Evolutionary conservation across 2,113 vertebrate genomes (phyloP).

Genomic region (Gobius niger): DNA sequence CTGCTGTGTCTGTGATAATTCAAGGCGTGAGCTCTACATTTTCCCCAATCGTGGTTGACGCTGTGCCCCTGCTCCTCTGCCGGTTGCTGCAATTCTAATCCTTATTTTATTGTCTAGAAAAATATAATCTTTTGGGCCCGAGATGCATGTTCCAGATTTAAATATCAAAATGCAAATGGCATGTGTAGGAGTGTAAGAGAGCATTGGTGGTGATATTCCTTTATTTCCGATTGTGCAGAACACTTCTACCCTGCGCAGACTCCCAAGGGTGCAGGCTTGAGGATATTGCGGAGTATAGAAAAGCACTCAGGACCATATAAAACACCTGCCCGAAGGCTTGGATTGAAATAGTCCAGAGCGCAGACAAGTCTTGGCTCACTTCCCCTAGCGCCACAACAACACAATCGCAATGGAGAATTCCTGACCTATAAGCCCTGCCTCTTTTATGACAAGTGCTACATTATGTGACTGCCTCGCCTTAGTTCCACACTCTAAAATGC

Average conservation of each 20-base stretch:
- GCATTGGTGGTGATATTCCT: conserved; percentile 22
- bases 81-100: conserved; percentile 14
- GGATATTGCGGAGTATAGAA: conserved; percentile 10
- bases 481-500: conserved; percentile 48
- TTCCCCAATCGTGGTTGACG: conserved; percentile 31
- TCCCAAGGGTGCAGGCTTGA: conserved; percentile 7
- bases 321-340: conserved; percentile 53
- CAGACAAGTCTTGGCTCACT: conserved; percentile 36
- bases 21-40: conserved; percentile 8
- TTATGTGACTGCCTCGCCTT: conserved; percentile 57
- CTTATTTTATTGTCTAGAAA: conserved; percentile 22
- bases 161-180: conserved; percentile 6
- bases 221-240: conserved; percentile 6
- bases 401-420: conserved; percentile 39
- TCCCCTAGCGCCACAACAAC: conserved; percentile 31
- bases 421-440: conserved; percentile 31
- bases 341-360: conserved; percentile 34
- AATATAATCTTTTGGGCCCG: conserved; percentile 23
- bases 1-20: conserved; percentile 30
- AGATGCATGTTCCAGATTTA: conserved; percentile 36
- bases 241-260: conserved; percentile 5
- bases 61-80: conserved; percentile 20
- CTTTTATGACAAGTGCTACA: conserved; percentile 47
- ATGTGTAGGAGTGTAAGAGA: conserved; percentile 22
- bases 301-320: conserved; percentile 22